Evolutionary conservation across 2,888 invertebrate species (phyloP), one percentile per base, ranked within the genome.

Genomic region (Physocephala rufipes): DNA sequence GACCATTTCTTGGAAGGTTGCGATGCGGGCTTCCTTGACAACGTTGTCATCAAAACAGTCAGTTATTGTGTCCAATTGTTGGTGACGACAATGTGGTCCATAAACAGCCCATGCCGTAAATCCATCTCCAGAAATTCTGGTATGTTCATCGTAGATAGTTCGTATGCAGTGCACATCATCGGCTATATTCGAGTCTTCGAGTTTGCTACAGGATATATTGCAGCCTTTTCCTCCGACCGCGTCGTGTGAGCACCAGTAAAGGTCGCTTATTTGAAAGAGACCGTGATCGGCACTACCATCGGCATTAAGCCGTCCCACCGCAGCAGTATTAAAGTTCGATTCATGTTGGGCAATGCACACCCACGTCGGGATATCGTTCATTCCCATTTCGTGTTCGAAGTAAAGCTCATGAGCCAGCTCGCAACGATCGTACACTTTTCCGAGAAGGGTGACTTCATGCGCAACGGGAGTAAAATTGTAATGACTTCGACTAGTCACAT

Each of bases 331-430:
- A 80, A 89, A 90, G 16, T 88, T 87, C 0, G 92, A 92, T 82
- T 93, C 93, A 85, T 91, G 90, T 78, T 89, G 88, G 7, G 91
- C 92, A 78, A 93, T 91, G 86, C 93, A 93, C 47, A 93, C 90
- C 91, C 91, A 91, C 19, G 89, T 90, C 45, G 90, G 86, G 73
- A 90, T 81, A 76, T 88, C 84, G 36, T 89, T 87, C 71, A 84
- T 85, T 1, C 87, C 85, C 67, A 91, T 85, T 24, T 89, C 88
- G 77, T 91, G 88, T 55, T 84, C 84, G 71, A 86, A 83, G 68
- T 85, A 83, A 67, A 93, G 86, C 76, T 92, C 92, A 66, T 87
- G 87, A 21, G 92, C 93, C 73, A 93, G 86, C 79, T 93, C 92
- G 84, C 93, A 93, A 70, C 90, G 88, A 30, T 89, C 88, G 86